Percentiles rank a stretch among this genome's conserved stretches.
phyloP scores from a whole-genome alignment of 2,888 invertebrate species.

The Gymnocheta viridis region DNA sequence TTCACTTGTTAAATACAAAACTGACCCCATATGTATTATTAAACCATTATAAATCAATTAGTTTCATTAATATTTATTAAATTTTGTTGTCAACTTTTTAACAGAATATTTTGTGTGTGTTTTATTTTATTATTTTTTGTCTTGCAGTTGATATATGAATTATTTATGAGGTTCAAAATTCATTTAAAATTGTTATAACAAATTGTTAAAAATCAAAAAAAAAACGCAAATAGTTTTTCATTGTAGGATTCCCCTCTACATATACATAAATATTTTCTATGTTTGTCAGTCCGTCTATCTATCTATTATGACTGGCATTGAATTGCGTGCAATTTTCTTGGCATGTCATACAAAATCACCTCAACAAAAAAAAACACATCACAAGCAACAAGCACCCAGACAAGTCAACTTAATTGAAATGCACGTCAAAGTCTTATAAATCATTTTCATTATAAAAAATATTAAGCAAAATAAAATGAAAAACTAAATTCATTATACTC shows the following conservation, averaged over 20 bases:
- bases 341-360: conserved; percentile 59
- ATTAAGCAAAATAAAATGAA: conserved; percentile 12
- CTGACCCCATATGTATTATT: conserved; percentile 43
- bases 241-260: conserved; percentile 16
- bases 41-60: conserved; percentile 66
- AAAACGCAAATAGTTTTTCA: conserved; percentile 18
- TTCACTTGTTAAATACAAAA: background rate
- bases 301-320: conserved; percentile 57
- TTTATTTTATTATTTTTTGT: background rate
- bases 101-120: conserved; percentile 11
- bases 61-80: conserved; percentile 65
- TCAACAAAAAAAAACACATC: conserved; percentile 11
- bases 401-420: conserved; percentile 64
- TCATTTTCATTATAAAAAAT: conserved; percentile 50
- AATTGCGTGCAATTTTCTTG: conserved; percentile 67
- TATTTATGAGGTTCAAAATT: conserved; percentile 64
- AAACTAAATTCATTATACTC: conserved; percentile 44
- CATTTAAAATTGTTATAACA: conserved; percentile 63
- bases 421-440: conserved; percentile 66
- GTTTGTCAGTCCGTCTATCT: conserved; percentile 18
- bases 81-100: conserved; percentile 6
- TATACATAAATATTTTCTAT: conserved; percentile 9
- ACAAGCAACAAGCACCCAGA: conserved; percentile 27
- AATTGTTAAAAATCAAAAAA: conserved; percentile 52
- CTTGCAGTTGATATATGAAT: conserved; percentile 54